Conservation (phyloP, 2,888 invertebrate genomes). For the Drosophila koepferae region DNA sequence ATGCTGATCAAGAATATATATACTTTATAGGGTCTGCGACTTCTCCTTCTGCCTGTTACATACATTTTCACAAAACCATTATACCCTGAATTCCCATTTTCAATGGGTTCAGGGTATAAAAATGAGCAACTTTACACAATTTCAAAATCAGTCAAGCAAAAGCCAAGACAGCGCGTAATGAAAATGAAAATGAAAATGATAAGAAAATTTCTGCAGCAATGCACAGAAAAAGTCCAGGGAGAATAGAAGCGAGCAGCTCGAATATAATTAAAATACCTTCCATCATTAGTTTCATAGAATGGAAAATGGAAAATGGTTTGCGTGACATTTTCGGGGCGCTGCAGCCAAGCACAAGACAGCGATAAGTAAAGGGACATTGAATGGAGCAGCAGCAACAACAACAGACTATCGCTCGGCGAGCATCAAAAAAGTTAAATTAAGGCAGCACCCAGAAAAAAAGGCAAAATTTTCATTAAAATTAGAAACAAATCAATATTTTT, state of each 20-base stretch:
- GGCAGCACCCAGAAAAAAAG: slow-evolving; percentile 53
- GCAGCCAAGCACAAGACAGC: slow-evolving; percentile 79
- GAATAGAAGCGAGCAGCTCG: slow-evolving; percentile 35
- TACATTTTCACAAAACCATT: no score
- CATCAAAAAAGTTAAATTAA: slow-evolving; percentile 81
- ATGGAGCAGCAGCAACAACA: slow-evolving; percentile 22
- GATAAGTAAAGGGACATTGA: slow-evolving; percentile 74
- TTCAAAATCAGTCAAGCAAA: slow-evolving; percentile 79
- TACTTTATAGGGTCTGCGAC: no score
- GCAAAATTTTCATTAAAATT: slow-evolving; percentile 77
- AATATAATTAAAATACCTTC: slow-evolving; percentile 83
- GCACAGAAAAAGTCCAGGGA: slow-evolving; percentile 55
- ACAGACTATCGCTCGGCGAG: slow-evolving; percentile 66
- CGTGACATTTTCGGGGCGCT: slow-evolving; percentile 71
- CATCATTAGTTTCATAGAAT: slow-evolving; percentile 78
- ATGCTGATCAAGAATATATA: no score
- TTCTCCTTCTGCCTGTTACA: no score
- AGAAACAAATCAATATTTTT: slow-evolving; percentile 81
- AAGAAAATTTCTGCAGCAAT: slow-evolving; percentile 82
- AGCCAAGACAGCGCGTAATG: slow-evolving; percentile 73
- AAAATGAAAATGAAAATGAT: slow-evolving; percentile 70
- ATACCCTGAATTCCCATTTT: no score
- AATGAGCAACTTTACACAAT: slow-evolving; percentile 34
- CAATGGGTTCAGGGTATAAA: no score
- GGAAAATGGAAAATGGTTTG: slow-evolving; percentile 77